Conservation (phyloP, 1,140 invertebrate genomes). For the Drosophila biarmipes region DNA sequence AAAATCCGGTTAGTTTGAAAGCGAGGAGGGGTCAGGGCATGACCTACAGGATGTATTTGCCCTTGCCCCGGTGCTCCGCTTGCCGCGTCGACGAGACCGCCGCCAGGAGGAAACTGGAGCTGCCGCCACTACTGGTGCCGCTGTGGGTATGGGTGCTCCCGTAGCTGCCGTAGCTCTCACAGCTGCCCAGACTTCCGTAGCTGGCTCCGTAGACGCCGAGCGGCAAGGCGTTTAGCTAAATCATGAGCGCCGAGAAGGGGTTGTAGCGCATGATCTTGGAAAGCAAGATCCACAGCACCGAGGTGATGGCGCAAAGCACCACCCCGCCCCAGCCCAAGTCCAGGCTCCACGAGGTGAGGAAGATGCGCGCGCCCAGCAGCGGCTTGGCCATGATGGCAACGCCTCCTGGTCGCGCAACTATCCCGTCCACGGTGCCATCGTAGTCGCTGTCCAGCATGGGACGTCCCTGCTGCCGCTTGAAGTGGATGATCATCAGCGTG, state of each 20-base stretch:
- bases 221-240: slow-evolving; percentile 85
- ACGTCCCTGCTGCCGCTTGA: slow-evolving; percentile 91
- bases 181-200: slow-evolving; percentile 54
- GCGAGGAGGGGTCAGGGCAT: background rate
- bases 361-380: slow-evolving; percentile 88
- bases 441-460: slow-evolving; percentile 85
- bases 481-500: slow-evolving; percentile 95
- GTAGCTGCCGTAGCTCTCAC: slow-evolving; percentile 51
- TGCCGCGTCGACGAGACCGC: slow-evolving; percentile 73
- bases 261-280: slow-evolving; percentile 96
- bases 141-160: slow-evolving; percentile 59
- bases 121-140: slow-evolving; percentile 60
- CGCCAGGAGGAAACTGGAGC: slow-evolving; percentile 63
- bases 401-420: slow-evolving; percentile 86
- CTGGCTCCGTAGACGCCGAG: slow-evolving; percentile 69
- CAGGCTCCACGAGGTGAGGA: slow-evolving; percentile 92
- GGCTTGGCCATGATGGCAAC: slow-evolving; percentile 77
- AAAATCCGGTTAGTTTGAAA: slow-evolving; percentile 3
- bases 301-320: slow-evolving; percentile 90
- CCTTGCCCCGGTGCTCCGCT: slow-evolving; percentile 65
- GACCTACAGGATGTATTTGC: slow-evolving; percentile 69
- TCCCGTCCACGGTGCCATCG: slow-evolving; percentile 89
- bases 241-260: slow-evolving; percentile 90
- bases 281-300: slow-evolving; percentile 93
- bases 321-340: slow-evolving; percentile 93